Evolutionary conservation across 2,888 invertebrate genomes (phyloP).

Genomic region (Acanthopleura granulata): DNA sequence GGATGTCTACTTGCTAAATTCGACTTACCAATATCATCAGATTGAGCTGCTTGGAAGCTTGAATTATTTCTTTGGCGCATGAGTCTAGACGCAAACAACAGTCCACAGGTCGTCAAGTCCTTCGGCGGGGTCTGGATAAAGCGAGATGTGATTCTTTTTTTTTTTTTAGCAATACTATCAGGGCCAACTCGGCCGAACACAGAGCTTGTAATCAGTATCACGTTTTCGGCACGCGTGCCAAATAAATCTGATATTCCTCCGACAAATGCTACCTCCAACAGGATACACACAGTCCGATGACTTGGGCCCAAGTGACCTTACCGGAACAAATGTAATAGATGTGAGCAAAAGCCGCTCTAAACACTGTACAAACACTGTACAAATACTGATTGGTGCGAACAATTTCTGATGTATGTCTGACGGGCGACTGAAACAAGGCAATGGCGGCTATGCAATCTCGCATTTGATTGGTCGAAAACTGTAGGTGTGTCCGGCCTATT

Average conservation of each 20-base stretch:
- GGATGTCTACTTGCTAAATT: neutral
- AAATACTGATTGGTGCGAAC: neutral
- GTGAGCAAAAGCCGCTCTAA: too few relatives aligned
- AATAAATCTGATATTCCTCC: too few relatives aligned
- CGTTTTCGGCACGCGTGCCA: neutral
- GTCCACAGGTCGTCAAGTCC: neutral
- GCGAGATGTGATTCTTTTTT: too few relatives aligned
- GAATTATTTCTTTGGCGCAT: slow-evolving; percentile 18
- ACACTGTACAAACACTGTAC: too few relatives aligned
- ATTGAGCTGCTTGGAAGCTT: slow-evolving; percentile 1
- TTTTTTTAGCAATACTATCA: too few relatives aligned
- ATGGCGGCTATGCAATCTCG: neutral
- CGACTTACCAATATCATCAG: slow-evolving; percentile 14
- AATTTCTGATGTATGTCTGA: neutral
- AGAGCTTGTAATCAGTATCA: neutral
- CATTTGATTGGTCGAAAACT: neutral
- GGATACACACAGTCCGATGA: too few relatives aligned
- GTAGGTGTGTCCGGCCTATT: neutral
- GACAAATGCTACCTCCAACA: too few relatives aligned
- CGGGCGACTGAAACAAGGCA: neutral
- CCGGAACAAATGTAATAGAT: neutral
- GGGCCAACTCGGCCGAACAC: too few relatives aligned
- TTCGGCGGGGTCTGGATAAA: too few relatives aligned
- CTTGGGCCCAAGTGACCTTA: neutral
- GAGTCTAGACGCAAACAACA: neutral